Base-by-base conservation (phyloP, 2,113 vertebrate species). In the Girardinichthys multiradiatus region DNA sequence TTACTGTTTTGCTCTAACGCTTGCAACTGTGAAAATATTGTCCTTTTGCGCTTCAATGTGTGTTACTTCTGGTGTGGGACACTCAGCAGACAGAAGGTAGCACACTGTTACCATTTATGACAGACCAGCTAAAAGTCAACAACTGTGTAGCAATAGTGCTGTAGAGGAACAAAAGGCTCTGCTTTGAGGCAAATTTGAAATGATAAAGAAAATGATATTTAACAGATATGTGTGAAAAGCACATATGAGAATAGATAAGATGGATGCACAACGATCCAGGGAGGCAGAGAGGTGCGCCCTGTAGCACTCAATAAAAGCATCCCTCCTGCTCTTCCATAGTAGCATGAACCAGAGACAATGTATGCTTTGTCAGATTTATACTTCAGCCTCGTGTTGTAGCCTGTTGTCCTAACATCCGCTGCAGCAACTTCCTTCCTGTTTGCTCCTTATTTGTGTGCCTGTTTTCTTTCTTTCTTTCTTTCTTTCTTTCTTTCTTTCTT, bases 301-400 rank as follows among this genome's bases (percentile, higher is more conserved):
- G 79, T 76, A 83, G 81, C 85, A 76, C 71, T 83, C 84, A 82
- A 45, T 76, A 81, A 45, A 59, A 83, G 57, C 84, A 78, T 88
- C 86, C 65, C 72, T 83, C 61, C 80, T 84, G 68, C 70, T 79
- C 80, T 78, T 57, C 68, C 59, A 61, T 54, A 29, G 69, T 74
- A 71, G 59, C 42, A 57, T 35, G 78, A 74, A 83, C 81, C 81
- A 74, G 48, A 84, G 64, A 64, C 62, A 29, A 89, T 84, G 90
- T 91, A 88, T 9, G 72, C 45, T 76, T 82, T 85, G 39, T 39
- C 48, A 66, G 58, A 83, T 84, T 79, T 66, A 58, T 83, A 74
- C 70, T 74, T 51, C 68, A 68, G 70, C 64, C 68, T 63, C 60
- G 7, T 19, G 71, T 72, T 58, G 72, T 57, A 19, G 14, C 42